Evolutionary conservation across 2,888 invertebrate species (phyloP).

Genomic region (Carabus problematicus): DNA sequence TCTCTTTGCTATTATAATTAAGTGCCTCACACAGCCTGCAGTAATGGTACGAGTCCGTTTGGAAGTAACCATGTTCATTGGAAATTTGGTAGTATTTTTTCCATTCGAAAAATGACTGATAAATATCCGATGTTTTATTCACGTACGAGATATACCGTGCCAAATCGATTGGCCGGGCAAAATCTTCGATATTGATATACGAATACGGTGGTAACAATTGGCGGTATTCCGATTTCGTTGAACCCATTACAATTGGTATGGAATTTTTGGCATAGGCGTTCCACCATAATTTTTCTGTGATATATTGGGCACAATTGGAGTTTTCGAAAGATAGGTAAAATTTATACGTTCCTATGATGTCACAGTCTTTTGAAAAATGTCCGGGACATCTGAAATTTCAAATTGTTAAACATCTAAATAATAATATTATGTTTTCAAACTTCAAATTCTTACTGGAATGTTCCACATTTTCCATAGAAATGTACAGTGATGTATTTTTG

Average conservation of each 20-base stretch:
- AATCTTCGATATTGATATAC: constrained; percentile 67
- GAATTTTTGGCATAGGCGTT: constrained; percentile 68
- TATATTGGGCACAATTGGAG: constrained; percentile 71
- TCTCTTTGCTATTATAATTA: constrained; percentile 63
- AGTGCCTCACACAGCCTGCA: constrained; percentile 74
- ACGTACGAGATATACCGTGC: constrained; percentile 64
- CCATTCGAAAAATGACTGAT: constrained; percentile 66
- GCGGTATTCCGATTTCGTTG: constrained; percentile 58
- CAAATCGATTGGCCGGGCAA: constrained; percentile 60
- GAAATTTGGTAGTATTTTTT: constrained; percentile 63
- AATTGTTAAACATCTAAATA: neutral
- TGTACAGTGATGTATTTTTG: constrained; percentile 66
- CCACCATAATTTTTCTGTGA: constrained; percentile 75
- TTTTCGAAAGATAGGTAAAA: constrained; percentile 78
- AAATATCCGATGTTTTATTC: constrained; percentile 57
- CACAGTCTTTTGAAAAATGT: constrained; percentile 68
- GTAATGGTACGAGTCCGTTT: constrained; percentile 65
- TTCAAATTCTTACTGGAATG: constrained; percentile 50
- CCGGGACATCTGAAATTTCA: constrained; percentile 67
- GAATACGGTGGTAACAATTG: constrained; percentile 69
- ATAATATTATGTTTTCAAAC: constrained; percentile 7
- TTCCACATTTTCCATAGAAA: constrained; percentile 65
- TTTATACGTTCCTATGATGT: constrained; percentile 64
- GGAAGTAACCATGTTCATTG: constrained; percentile 75
- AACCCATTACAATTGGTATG: constrained; percentile 72